Evolutionary conservation across 2,113 vertebrate genomes (phyloP).

Genomic region (Lampris incognitus): DNA sequence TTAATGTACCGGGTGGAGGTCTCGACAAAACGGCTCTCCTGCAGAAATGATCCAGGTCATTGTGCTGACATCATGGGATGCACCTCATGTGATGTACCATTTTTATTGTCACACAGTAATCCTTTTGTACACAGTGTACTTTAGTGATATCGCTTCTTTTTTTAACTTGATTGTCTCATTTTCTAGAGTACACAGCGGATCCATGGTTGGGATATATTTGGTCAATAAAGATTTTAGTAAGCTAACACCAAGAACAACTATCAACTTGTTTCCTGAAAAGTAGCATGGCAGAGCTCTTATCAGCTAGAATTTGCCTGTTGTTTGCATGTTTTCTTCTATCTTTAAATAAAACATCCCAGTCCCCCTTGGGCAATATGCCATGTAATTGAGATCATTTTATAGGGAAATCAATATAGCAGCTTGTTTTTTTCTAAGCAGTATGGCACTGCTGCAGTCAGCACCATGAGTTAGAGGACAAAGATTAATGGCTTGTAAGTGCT

Average conservation of each 20-base stretch:
- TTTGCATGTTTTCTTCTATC: slow-evolving; percentile 25
- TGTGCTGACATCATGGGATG: not conserved
- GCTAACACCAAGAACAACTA: not conserved
- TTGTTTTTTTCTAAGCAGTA: slow-evolving; percentile 27
- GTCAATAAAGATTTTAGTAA: not conserved
- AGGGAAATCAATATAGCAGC: slow-evolving; percentile 53
- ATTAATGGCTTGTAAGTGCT: slow-evolving; percentile 58
- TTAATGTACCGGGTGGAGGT: not conserved
- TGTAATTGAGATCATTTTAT: slow-evolving; percentile 16
- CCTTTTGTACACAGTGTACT: slow-evolving; percentile 16
- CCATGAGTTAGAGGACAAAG: slow-evolving; percentile 57
- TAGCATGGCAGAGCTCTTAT: not conserved
- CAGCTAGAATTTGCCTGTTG: not conserved
- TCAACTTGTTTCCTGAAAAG: not conserved
- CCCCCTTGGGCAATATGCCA: slow-evolving; percentile 12
- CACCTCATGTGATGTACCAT: slow-evolving; percentile 36
- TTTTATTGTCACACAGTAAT: slow-evolving; percentile 40
- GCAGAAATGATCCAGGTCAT: slow-evolving; percentile 4
- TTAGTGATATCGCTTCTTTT: not conserved
- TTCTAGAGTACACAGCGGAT: not conserved
- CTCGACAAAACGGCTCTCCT: not conserved
- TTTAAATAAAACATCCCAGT: slow-evolving; percentile 3
- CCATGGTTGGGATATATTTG: not conserved
- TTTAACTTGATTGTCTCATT: not conserved
- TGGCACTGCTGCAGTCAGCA: slow-evolving; percentile 50